Base-by-base conservation (phyloP, 2,888 invertebrate genomes). In the Scaptomyza caliginosa region DNA sequence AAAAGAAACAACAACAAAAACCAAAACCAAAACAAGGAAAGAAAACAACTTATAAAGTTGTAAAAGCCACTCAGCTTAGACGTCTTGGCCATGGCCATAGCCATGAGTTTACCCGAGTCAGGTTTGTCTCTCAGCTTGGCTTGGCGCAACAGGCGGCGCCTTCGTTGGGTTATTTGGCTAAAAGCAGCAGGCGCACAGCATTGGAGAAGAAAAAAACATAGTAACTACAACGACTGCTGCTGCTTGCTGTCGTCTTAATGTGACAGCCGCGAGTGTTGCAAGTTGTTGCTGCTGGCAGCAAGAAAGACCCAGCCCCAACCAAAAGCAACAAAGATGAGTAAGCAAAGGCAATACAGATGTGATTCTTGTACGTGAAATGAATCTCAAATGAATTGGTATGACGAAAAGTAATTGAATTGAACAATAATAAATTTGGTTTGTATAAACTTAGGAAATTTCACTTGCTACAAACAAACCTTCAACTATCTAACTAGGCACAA, bases 101-200 rank as follows among this genome's bases (percentile, higher is more conserved):
- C 58, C 66, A 30, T 38, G 60, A 57, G 67, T 32, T 57, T 49
- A 13, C 24, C 23, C 58, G 55, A 50, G 32, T 34, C 40, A 21
- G 42, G 38, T 34, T 24, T 32, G 43, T 46, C 24, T 34, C 51
- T 68, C 36, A 51, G 60, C 40, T 32, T 54, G 67, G 67, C 64
- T 55, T 60, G 71, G 74, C 73, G 66, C 85, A 79, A 79, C 81
- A 84, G 78, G 85, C 81, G 72, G 78, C 82, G 82, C 73, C 82
- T 85, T 73, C 64, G 59, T 30, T 69, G 65, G 43, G 46, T 66
- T 34, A 65, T 65, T 80, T 86, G 84, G 75, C 86, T 72, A 67
- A 85, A 30, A 80, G 80, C 86, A 86, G 77, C 81, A 83, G 81
- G 86, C 81, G 84, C 68, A 42, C 84, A 86, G 86, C 77, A 64